phyloP scores from a whole-genome alignment of 2,797 vertebrate genomes.

The Calcarius lapponicus region DNA sequence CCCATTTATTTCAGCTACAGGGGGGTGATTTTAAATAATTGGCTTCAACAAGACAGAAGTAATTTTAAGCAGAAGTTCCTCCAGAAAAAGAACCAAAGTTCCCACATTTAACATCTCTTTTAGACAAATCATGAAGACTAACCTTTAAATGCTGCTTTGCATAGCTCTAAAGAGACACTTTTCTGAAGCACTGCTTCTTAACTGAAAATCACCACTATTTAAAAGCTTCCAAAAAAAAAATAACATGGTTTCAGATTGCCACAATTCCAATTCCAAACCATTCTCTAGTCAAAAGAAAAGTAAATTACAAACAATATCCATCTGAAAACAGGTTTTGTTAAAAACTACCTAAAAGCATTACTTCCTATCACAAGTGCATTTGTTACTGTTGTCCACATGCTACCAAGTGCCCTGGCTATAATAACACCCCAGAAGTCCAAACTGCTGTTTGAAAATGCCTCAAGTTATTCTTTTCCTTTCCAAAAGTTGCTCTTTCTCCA shows the following conservation, averaged over 20 bases:
- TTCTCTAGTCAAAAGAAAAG: neutral
- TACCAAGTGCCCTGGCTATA: neutral
- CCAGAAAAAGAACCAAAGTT: neutral
- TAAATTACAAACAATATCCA: neutral
- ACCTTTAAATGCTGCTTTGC: neutral
- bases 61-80: slow-evolving; percentile 16
- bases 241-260: neutral
- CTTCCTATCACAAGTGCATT: neutral
- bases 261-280: neutral
- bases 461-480: neutral
- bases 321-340: neutral
- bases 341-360: neutral
- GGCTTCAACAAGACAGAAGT: slow-evolving; percentile 42
- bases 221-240: neutral
- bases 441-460: neutral
- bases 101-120: neutral
- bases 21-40: slow-evolving; percentile 35
- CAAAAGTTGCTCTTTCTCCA: neutral
- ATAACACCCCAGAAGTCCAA: neutral
- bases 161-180: neutral
- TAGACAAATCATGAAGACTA: neutral
- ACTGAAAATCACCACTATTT: neutral
- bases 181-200: neutral
- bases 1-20: slow-evolving; percentile 14
- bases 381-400: neutral